Evolutionary conservation across 53 echinoderm and acorn worm genomes (phyloP), one percentile per base, ranked within the genome.

Genomic region (Apostichopus leukothele): DNA sequence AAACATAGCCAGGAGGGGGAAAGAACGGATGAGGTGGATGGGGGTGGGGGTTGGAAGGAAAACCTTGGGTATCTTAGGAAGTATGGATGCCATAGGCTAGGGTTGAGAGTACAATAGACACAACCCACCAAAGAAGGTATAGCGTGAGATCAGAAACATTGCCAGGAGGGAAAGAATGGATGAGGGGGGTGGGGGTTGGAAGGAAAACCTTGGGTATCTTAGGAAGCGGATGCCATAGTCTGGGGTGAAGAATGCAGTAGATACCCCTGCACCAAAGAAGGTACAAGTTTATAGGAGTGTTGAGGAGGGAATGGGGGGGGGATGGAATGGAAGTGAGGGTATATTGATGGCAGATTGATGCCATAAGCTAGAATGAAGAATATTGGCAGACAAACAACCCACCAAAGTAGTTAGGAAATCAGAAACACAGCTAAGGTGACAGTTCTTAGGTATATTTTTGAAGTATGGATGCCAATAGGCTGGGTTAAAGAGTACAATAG

Each of bases 161-260:
- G 39, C 39, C 39, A 39, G 39, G 10, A 10, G 57, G 57, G 39
- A 9, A 7, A 57, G 57, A 57, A 10, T 10, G 7, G 71, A 3
- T 19, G n/a, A 18, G 20, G 71, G 0, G 71, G 71, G 5, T 71
- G n/a, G 16, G 20, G 71, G 18, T 63, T 7, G 5, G 61, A 61
- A 13, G 61, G 61, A 61, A 13, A 39, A 61, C 0, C 0, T 0
- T 11, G 0, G 9, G 61, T 13, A 63, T 63, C 63, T 63, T 63
- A 16, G 12, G 16, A 39, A 39, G 39, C 0, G 92, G 94, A 96
- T 60, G 96, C 96, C 20, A 96, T 95, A 89, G 91, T 96, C 74
- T 96, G 96, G 95, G 96, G 95, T 51, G 96, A 96, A 90, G 96
- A 95, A 87, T 96, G 89, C 90, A 96, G 88, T 67, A 87, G 96